Conservation (phyloP, 1,140 invertebrate species). For the Brachionus angularis region DNA sequence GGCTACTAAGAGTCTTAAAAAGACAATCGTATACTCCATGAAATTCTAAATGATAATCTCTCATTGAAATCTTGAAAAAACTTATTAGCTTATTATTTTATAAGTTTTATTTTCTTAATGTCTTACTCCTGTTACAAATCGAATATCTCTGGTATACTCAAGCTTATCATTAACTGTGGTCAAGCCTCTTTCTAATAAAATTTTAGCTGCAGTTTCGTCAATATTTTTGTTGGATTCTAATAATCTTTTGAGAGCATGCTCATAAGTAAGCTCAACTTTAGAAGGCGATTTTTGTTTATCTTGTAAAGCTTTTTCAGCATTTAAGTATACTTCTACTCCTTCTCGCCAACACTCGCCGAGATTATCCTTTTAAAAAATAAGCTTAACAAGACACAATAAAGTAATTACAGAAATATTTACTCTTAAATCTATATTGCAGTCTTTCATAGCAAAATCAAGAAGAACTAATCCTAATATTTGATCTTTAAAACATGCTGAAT, state of each 20-base stretch:
- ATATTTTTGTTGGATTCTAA: slow-evolving; percentile 35
- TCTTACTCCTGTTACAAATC: slow-evolving; percentile 38
- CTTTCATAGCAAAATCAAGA: slow-evolving; percentile 43
- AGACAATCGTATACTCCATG: slow-evolving; percentile 34
- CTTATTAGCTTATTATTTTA: not conserved
- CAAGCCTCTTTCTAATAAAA: slow-evolving; percentile 18
- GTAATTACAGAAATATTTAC: not conserved
- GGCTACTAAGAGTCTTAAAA: slow-evolving; percentile 25
- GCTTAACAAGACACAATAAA: not conserved
- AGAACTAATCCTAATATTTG: slow-evolving; percentile 4
- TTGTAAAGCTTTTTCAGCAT: slow-evolving; percentile 10
- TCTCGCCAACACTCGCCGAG: slow-evolving; percentile 40
- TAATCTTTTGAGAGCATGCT: slow-evolving; percentile 15
- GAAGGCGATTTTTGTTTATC: not conserved
- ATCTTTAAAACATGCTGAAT: slow-evolving; percentile 29
- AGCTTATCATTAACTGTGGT: not conserved
- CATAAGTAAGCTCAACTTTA: slow-evolving; percentile 26
- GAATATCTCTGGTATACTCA: slow-evolving; percentile 27
- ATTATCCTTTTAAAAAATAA: slow-evolving; percentile 12
- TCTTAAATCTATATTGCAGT: slow-evolving; percentile 28
- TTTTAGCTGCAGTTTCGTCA: slow-evolving; percentile 36
- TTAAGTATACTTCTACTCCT: slow-evolving; percentile 41
- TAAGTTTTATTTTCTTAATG: not conserved
- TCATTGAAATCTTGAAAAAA: slow-evolving; percentile 34
- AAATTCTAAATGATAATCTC: slow-evolving; percentile 42